Conservation (phyloP, 2,888 invertebrate genomes). For the Callimorpha dominula region DNA sequence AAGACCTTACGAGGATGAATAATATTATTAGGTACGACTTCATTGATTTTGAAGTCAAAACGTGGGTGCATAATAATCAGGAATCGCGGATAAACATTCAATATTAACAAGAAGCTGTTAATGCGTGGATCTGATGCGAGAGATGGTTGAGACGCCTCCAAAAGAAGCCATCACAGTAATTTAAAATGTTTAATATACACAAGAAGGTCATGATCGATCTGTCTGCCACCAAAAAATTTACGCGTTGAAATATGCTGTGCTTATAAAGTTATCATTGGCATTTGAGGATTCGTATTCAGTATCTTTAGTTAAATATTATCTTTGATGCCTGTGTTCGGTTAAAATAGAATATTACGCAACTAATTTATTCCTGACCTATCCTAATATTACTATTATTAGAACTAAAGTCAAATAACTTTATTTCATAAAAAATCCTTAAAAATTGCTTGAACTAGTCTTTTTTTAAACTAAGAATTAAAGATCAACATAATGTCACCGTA, state of each 20-base stretch:
- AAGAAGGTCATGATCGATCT: too few relatives aligned
- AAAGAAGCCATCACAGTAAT: neutral
- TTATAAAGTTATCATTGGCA: too few relatives aligned
- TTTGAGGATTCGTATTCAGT: too few relatives aligned
- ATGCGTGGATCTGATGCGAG: neutral
- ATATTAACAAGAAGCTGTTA: neutral
- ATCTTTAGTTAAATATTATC: neutral
- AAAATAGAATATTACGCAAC: neutral
- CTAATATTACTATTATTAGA: neutral
- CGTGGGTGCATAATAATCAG: neutral
- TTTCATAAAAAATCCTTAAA: too few relatives aligned
- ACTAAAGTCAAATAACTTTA: neutral
- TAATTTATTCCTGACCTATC: neutral
- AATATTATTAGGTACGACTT: constrained; percentile 1
- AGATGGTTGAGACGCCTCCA: neutral
- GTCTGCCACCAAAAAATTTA: too few relatives aligned
- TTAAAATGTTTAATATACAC: neutral
- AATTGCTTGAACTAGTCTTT: too few relatives aligned
- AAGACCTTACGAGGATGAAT: constrained; percentile 6
- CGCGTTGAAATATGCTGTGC: too few relatives aligned
- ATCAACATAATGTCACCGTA: too few relatives aligned
- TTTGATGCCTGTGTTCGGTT: neutral
- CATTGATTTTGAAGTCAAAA: constrained; percentile 15
- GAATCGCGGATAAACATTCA: neutral
- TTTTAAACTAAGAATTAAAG: too few relatives aligned